phyloP scores from a whole-genome alignment of 2,888 invertebrate genomes.

The Drosophila paracracens region DNA sequence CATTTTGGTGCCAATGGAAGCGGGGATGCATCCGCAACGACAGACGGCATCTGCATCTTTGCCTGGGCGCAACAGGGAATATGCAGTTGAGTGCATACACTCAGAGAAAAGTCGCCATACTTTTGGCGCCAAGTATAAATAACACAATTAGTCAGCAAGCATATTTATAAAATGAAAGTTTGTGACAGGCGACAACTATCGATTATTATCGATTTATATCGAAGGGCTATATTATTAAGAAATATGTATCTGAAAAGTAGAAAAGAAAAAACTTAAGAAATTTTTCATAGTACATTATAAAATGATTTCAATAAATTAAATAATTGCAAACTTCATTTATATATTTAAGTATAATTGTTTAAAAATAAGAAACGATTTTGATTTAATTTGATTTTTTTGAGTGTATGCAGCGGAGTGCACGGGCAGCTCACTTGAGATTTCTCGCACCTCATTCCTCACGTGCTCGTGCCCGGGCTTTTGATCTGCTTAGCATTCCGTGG shows the following conservation, averaged over 20 bases:
- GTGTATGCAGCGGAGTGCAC: constrained; percentile 47
- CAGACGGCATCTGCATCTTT: constrained; percentile 4
- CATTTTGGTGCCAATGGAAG: constrained; percentile 9
- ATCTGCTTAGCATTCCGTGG: constrained; percentile 78
- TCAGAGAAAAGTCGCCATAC: neutral
- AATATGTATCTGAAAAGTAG: neutral
- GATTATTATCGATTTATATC: neutral
- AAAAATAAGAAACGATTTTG: neutral
- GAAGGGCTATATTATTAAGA: neutral
- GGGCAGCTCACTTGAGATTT: constrained; percentile 73
- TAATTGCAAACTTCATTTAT: neutral
- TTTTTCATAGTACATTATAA: neutral
- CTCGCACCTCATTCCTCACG: constrained; percentile 64
- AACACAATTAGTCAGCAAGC: neutral
- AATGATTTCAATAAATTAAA: neutral
- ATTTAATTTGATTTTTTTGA: neutral
- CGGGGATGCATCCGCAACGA: constrained; percentile 15
- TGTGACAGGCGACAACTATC: neutral
- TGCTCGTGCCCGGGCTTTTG: constrained; percentile 62
- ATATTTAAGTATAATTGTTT: neutral
- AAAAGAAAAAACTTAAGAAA: neutral
- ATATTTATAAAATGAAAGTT: neutral
- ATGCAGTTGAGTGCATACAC: constrained; percentile 1
- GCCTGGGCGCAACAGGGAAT: neutral
- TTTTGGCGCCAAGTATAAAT: neutral